Evolutionary conservation across 2,888 invertebrate genomes (phyloP).

Genomic region (Chrysolina americana): DNA sequence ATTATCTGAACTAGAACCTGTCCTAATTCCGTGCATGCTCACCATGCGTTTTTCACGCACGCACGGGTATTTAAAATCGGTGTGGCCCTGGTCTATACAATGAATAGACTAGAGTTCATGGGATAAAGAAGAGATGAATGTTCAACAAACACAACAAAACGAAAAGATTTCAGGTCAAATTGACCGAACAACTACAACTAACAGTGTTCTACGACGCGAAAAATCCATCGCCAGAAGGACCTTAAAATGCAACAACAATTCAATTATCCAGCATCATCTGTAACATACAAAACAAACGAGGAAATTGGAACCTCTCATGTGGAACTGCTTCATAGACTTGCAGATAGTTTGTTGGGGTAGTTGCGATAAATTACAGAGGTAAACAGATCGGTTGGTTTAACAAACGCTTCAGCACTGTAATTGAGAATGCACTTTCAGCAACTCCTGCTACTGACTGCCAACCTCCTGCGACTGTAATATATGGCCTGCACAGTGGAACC

Average conservation of each 20-base stretch:
- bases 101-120: background rate
- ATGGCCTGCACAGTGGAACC: conserved; percentile 20
- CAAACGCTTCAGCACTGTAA: conserved; percentile 42
- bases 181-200: background rate
- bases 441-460: conserved; percentile 38
- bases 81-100: too few species aligned
- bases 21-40: too few species aligned
- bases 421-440: conserved; percentile 32
- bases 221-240: background rate
- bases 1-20: too few species aligned
- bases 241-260: background rate
- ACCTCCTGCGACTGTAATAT: conserved; percentile 29
- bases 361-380: conserved; percentile 42
- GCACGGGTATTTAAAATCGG: too few species aligned
- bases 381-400: conserved; percentile 45
- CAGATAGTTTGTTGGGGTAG: conserved; percentile 36
- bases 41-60: too few species aligned
- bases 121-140: background rate
- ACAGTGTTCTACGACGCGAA: background rate
- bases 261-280: conserved; percentile 11
- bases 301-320: conserved; percentile 8
- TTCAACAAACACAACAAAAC: background rate
- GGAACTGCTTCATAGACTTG: background rate
- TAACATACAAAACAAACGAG: conserved; percentile 6
- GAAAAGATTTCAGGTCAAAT: background rate